Conservation (phyloP, 2,113 vertebrate genomes). For the Phasianus colchicus region DNA sequence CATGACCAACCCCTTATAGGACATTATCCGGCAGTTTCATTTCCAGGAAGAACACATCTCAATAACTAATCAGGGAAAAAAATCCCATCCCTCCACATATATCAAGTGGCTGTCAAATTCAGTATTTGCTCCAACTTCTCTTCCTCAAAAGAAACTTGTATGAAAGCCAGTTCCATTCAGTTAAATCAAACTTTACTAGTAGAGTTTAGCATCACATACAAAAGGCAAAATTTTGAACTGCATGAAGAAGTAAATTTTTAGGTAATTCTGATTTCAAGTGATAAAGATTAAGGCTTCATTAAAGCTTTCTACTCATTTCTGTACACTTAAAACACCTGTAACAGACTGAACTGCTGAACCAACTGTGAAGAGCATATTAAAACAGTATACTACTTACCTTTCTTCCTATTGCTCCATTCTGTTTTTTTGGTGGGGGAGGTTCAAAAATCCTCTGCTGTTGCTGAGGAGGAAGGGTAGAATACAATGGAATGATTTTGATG, state of each 20-base stretch:
- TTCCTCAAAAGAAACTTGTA: background rate
- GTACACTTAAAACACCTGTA: background rate
- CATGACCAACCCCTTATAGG: background rate
- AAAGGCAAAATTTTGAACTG: background rate
- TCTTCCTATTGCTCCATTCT: slow-evolving; percentile 92
- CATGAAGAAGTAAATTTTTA: background rate
- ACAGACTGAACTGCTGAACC: accelerated
- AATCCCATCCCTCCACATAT: background rate
- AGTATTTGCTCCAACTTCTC: background rate
- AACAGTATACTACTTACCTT: slow-evolving; percentile 80
- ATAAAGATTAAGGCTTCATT: background rate
- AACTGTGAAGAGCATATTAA: background rate
- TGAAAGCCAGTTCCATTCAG: background rate
- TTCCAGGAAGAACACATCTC: accelerated
- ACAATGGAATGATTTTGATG: slow-evolving; percentile 97
- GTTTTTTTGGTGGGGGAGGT: slow-evolving; percentile 93
- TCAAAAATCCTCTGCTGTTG: slow-evolving; percentile 98
- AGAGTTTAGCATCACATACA: accelerated
- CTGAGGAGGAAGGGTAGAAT: slow-evolving; percentile 95
- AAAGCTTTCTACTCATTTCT: background rate
- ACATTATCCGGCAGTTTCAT: background rate
- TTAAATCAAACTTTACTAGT: background rate
- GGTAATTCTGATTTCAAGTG: too few species aligned
- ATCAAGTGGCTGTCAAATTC: background rate
- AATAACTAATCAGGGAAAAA: background rate